Base-by-base conservation (phyloP, 30 jellyfish, hydroid and myxozoan genomes). In the Rhopilema esculentum region DNA sequence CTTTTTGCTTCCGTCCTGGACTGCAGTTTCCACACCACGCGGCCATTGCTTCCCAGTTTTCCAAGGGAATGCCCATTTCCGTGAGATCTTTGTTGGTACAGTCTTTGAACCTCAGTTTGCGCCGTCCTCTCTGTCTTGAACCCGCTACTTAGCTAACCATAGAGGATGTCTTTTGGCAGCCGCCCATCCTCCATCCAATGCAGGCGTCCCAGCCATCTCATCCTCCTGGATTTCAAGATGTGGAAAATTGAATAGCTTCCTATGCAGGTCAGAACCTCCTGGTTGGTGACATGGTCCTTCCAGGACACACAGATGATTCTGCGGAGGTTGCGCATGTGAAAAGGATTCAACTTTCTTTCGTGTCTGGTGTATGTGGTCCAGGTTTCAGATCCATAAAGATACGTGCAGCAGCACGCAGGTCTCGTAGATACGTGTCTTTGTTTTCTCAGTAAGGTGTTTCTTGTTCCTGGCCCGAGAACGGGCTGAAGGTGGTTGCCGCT, bases 341-440 rank as follows among this genome's bases (percentile, higher is more conserved):
- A 75, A 1, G 52, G 18, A 48, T 75, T 75, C 48, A 75, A 52
- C 40, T 68, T 23, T 4, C 27, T 49, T 50, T 75, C 86, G 18
- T 75, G 86, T 8, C 31, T 9, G 1, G 48, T 33, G 15, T 75
- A 75, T 40, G 75, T 22, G 6, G 86, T 24, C 86, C 86, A 75
- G 2, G 74, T 4, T 52, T 75, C 74, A 49, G 72, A 29, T 1
- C 86, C 50, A 23, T 75, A 75, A 74, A 75, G 74, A 7, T 30
- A 22, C 1, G 52, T 16, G 52, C 40, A n/a, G n/a, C 72, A 75
- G 2, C 23, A 75, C 75, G 48, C 86, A 75, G 1, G 74, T 7
- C 0, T 49, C 22, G 25, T 25, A 75, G 24, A 75, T 57, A n/a
- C 17, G 21, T 19, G 17, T 30, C 0, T 0, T 75, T n/a, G 86